Base-by-base conservation (phyloP, 2,113 vertebrate genomes). In the Potamarius usumacintae region DNA sequence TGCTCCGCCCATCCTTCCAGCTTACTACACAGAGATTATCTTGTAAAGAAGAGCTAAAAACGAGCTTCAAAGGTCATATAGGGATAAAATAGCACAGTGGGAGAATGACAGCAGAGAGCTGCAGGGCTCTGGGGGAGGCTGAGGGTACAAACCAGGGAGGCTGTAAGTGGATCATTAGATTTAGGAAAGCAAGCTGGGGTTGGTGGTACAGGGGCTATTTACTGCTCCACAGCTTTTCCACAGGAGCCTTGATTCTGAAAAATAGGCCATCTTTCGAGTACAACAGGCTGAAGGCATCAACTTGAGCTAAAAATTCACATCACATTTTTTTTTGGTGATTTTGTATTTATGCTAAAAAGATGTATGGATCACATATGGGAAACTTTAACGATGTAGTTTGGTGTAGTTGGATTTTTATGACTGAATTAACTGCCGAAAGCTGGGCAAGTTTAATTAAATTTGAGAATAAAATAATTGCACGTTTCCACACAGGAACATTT, bases 201-300 rank as follows among this genome's bases (percentile, higher is more conserved):
- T 90, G 85, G 86, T 11, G 15, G 85, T 90, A 82, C 87, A 87
- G 88, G 89, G 88, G 92, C 91, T 93, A 92, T 94, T 93, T 92
- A 93, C 83, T 83, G 89, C 82, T 87, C 82, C 82, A 74, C 60
- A 85, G 88, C 82, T 87, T 72, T 81, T 84, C 71, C 60, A 82
- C 81, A 90, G 92, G 92, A 92, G 92, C 88, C 60, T 11, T 50
- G 30, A 30, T 48, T 53, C 62, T 69, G 72, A 76, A 93, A 95
- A 95, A 90, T 94, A 94, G 94, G 94, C 92, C 95, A 94, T 93
- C 91, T 92, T 93, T 92, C 92, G 93, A 88, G 92, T 88, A 88
- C 91, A 55, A 69, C 77, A 91, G 91, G 53, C 72, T 79, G 60
- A 27, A 58, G 58, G 83, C 57, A n/a, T 50, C 79, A 18, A 86